Evolutionary conservation across 2,888 invertebrate genomes (phyloP).

Genomic region (Chirona hameri): DNA sequence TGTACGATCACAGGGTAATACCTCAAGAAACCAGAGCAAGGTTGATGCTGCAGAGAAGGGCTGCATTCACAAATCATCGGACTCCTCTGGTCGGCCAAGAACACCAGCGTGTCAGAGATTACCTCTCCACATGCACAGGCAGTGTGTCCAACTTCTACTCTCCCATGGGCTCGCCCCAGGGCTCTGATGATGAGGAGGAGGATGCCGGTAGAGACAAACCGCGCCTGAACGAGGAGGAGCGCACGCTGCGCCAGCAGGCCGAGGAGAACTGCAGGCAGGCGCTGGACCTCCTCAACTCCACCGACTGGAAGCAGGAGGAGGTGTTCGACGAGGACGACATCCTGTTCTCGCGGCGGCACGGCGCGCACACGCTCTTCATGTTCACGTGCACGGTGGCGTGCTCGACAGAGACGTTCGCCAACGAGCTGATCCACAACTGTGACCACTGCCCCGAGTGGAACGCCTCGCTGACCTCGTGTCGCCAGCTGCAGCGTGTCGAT

Average conservation of each 20-base stretch:
- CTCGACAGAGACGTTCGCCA: not conserved
- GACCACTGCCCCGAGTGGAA: conserved; percentile 12
- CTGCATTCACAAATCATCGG: not conserved
- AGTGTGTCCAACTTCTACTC: conserved; percentile 34
- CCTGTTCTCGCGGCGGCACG: not conserved
- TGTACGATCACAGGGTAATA: conserved; percentile 29
- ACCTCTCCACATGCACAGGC: conserved; percentile 28
- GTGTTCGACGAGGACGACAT: not conserved
- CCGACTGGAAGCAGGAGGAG: conserved; percentile 11
- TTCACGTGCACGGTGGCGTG: conserved; percentile 9
- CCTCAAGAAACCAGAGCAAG: conserved; percentile 29
- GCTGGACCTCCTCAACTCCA: not conserved
- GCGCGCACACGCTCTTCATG: not conserved
- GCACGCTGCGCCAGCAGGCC: not conserved
- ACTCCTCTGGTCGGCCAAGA: not conserved
- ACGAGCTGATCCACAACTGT: conserved; percentile 25
- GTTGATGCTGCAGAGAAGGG: not conserved
- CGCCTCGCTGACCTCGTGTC: not conserved
- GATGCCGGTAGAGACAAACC: not conserved
- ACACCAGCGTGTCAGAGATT: conserved; percentile 1
- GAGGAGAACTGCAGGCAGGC: conserved; percentile 6
- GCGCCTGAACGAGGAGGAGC: not conserved
- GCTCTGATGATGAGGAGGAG: conserved; percentile 31
- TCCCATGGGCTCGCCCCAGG: conserved; percentile 27
- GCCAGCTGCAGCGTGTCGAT: conserved; percentile 7